A percentile compares a stretch with the other conserved stretches of the same genome.
These are phyloP conservation scores for Ochropleura plecta DNA, from an alignment of 2,888 invertebrate genomes.

Conservation along the genomic window DNA sequence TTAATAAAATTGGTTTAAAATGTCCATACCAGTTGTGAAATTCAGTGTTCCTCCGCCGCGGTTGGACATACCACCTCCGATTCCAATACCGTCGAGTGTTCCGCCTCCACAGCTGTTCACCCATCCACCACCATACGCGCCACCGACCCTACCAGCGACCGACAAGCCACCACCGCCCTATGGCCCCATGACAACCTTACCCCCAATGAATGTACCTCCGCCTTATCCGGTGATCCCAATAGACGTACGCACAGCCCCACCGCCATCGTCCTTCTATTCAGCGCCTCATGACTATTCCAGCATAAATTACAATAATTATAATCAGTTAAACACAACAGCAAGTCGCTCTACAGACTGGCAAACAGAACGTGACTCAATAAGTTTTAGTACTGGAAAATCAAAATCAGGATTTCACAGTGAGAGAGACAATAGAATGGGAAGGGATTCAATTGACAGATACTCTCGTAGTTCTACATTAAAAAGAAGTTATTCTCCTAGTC, in stretches of 20 bases:
- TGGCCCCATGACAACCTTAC: conserved; percentile 54
- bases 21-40: conserved; percentile 81
- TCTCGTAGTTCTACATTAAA: conserved; percentile 58
- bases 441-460: conserved; percentile 48
- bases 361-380: conserved; percentile 17
- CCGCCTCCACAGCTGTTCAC: conserved; percentile 66
- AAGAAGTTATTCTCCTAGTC: conserved; percentile 67
- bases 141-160: conserved; percentile 48
- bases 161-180: conserved; percentile 50
- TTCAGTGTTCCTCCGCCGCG: conserved; percentile 82
- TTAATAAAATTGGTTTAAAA: conserved; percentile 47
- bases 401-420: conserved; percentile 31
- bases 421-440: conserved; percentile 8
- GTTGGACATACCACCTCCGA: conserved; percentile 73
- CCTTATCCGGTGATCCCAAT: conserved; percentile 65
- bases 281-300: conserved; percentile 21
- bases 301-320: conserved; percentile 10
- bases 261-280: conserved; percentile 50
- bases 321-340: neutral
- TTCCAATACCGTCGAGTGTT: conserved; percentile 74
- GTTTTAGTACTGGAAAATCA: conserved; percentile 26
- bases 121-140: conserved; percentile 67
- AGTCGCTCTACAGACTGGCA: conserved; percentile 30
- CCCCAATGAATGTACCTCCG: conserved; percentile 69
- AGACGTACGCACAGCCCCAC: conserved; percentile 60